phyloP scores from a whole-genome alignment of 2,888 invertebrate genomes.

The Cosmorhoe ocellata region DNA sequence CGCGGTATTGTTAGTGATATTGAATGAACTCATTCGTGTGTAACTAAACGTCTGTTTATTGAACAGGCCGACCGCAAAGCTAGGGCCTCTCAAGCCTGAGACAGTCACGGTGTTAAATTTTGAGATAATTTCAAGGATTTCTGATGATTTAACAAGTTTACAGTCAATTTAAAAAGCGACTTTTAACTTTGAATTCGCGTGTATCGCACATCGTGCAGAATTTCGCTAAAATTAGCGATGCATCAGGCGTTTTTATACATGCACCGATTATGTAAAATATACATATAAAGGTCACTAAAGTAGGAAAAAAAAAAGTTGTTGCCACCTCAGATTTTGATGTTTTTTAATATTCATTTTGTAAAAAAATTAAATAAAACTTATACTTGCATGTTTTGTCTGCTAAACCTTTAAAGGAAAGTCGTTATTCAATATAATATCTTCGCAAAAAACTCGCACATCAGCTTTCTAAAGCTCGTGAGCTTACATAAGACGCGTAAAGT shows the following conservation, averaged over 20 bases:
- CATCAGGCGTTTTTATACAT: too few relatives aligned
- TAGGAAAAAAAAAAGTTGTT: too few relatives aligned
- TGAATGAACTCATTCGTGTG: constrained; percentile 58
- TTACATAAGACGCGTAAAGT: constrained; percentile 28
- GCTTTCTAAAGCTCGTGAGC: constrained; percentile 46
- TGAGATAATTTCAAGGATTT: constrained; percentile 40
- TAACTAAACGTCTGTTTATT: constrained; percentile 60
- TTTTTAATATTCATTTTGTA: too few relatives aligned
- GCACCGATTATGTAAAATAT: too few relatives aligned
- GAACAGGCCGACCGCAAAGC: constrained; percentile 56
- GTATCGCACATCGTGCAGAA: too few relatives aligned
- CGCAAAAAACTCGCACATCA: constrained; percentile 25
- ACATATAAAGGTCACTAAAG: too few relatives aligned
- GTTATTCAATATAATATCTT: constrained; percentile 46
- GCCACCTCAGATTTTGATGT: too few relatives aligned
- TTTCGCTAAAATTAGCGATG: too few relatives aligned
- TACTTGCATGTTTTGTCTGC: too few relatives aligned
- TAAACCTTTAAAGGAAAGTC: constrained; percentile 47
- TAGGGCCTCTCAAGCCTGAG: constrained; percentile 35
- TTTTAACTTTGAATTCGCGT: too few relatives aligned
- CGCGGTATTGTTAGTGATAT: constrained; percentile 47
- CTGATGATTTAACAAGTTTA: constrained; percentile 15
- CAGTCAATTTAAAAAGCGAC: too few relatives aligned
- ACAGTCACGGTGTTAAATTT: constrained; percentile 49
- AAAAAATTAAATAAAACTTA: too few relatives aligned